Evolutionary conservation across 1,140 invertebrate genomes (phyloP).

Genomic region (Hyles euphorbiae): DNA sequence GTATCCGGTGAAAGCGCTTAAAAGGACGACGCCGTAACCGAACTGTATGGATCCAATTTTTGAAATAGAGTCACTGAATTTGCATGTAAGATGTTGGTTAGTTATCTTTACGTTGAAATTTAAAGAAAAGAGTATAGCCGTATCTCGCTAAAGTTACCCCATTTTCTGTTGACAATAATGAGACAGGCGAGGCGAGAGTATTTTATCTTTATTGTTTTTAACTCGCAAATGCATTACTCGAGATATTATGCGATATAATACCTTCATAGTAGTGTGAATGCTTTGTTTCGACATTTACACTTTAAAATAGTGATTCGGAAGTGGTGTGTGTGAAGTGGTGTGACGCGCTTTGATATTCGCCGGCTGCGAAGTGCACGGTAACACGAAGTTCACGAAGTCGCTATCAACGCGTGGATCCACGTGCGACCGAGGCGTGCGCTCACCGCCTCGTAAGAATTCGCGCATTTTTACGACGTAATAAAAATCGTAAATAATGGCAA

Average conservation of each 20-base stretch:
- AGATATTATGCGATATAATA: too few relatives aligned
- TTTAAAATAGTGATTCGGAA: too few relatives aligned
- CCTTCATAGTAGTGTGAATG: too few relatives aligned
- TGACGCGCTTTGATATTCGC: slow-evolving; percentile 16
- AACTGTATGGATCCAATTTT: slow-evolving; percentile 22
- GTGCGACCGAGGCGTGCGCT: slow-evolving; percentile 51
- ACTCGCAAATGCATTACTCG: too few relatives aligned
- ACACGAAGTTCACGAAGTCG: slow-evolving; percentile 45
- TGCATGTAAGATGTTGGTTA: not conserved
- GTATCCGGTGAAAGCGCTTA: slow-evolving; percentile 36
- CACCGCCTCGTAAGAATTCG: slow-evolving; percentile 47
- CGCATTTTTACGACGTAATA: slow-evolving; percentile 67
- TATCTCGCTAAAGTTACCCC: slow-evolving; percentile 27
- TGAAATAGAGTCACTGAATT: not conserved
- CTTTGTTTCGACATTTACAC: too few relatives aligned
- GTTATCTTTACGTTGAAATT: slow-evolving; percentile 24
- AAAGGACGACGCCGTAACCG: slow-evolving; percentile 13
- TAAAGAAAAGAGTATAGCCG: slow-evolving; percentile 22
- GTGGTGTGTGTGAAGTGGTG: too few relatives aligned
- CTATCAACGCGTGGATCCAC: slow-evolving; percentile 67
- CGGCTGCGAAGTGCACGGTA: slow-evolving; percentile 30
- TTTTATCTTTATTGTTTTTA: too few relatives aligned
- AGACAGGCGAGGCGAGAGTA: slow-evolving; percentile 26
- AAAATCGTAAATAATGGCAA: slow-evolving; percentile 65
- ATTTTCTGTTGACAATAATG: slow-evolving; percentile 37